Evolutionary conservation across 2,888 invertebrate species (phyloP), one percentile per base, ranked within the genome.

Genomic region (Daptonema setosum): DNA sequence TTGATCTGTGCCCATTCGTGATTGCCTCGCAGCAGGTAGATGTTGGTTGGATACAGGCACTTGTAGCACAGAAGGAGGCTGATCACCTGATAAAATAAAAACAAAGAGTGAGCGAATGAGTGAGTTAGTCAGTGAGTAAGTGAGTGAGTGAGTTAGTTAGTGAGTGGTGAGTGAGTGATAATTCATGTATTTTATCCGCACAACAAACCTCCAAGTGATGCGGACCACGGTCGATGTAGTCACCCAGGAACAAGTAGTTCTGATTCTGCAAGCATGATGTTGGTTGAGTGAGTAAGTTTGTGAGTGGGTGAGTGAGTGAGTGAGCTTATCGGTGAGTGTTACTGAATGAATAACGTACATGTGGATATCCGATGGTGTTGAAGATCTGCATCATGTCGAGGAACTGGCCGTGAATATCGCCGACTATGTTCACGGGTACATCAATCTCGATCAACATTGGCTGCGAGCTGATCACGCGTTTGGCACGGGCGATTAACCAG

Each of bases 371-470:
- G 56, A n/a, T 91, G 70, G 93, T 91, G 74, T 93, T 91, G 73
- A 93, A 93, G 64, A 93, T 78, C 71, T 91, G 82, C 67, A 93
- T 77, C 65, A 93, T 78, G 75, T 93, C 93, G 72, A 90, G 90
- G 76, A 93, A 93, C 77, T 93, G 93, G 62, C 93, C 91, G 72
- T 93, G 91, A 68, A 93, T 91, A 73, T 93, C 91, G 76, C 90
- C 87, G 48, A 8, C 8, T 5, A 48, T 24, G 14, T 48, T n/a
- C 14, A 48, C 22, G 14, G 48, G 48, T 22, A 22, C 48, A 8
- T 48, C 22, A 5, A 48, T n/a, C 48, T 48, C 48, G 14, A 48
- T 8, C 22, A 48, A 48, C 48, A 24, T 20, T 24, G 48, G 48
- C 48, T 48, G 22, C 22, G 5, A 8, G 14, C 8, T 48, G 14